Conservation (phyloP, 2,888 invertebrate genomes). For the Standfussiana lucernea region DNA sequence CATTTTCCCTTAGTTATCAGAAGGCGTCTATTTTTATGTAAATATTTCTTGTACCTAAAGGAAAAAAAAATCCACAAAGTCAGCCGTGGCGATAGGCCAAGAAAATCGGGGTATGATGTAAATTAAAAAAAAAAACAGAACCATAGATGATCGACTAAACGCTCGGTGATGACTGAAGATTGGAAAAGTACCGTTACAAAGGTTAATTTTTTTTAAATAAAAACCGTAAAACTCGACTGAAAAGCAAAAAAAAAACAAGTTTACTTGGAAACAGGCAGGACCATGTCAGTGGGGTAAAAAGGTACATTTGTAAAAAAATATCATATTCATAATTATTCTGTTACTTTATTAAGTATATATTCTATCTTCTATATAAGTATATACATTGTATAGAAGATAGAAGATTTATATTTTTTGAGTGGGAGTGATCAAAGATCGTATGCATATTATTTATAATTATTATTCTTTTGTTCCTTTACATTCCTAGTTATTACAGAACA, state of each 20-base stretch:
- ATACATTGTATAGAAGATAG: too few relatives aligned
- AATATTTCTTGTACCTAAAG: slow-evolving; percentile 3
- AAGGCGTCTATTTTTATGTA: slow-evolving; percentile 16
- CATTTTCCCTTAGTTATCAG: slow-evolving; percentile 26
- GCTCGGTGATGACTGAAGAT: neutral
- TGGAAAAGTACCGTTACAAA: slow-evolving; percentile 5
- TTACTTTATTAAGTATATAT: too few relatives aligned
- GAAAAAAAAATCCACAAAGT: neutral
- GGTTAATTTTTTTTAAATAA: too few relatives aligned
- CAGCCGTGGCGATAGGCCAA: slow-evolving; percentile 8
- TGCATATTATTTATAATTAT: neutral
- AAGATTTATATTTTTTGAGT: neutral
- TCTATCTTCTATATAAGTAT: too few relatives aligned
- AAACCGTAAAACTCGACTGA: too few relatives aligned
- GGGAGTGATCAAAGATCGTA: neutral
- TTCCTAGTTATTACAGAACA: neutral
- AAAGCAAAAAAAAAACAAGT: too few relatives aligned
- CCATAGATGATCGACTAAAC: slow-evolving; percentile 5
- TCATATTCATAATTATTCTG: neutral
- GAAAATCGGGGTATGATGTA: neutral
- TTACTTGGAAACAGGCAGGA: too few relatives aligned
- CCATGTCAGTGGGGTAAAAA: too few relatives aligned
- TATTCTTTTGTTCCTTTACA: neutral
- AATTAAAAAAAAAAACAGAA: neutral
- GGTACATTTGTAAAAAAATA: neutral